phyloP scores from a whole-genome alignment of 2,797 vertebrate genomes.

The Phaenicophaeus curvirostris region DNA sequence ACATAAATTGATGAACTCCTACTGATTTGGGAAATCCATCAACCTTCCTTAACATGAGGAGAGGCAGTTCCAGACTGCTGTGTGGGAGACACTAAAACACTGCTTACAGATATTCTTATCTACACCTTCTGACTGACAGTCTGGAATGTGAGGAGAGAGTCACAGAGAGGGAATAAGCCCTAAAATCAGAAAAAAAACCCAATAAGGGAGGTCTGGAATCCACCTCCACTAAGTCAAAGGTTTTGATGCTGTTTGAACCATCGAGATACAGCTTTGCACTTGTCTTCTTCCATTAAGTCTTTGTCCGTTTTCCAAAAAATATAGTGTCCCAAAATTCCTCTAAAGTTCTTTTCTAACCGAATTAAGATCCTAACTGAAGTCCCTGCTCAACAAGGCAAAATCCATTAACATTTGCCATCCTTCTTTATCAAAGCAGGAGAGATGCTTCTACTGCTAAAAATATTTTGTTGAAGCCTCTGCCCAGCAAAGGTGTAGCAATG shows the following conservation, averaged over 20 bases:
- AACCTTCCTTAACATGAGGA: not conserved
- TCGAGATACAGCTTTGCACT: not conserved
- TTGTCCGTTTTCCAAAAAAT: not conserved
- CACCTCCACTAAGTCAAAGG: not conserved
- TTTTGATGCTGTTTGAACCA: not conserved
- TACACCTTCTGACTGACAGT: conserved; percentile 8
- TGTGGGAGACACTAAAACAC: conserved; percentile 52
- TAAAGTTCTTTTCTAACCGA: not conserved
- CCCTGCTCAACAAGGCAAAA: not conserved
- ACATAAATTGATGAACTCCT: conserved; percentile 42
- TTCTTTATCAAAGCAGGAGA: not conserved
- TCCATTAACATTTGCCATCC: not conserved
- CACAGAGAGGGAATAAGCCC: not conserved
- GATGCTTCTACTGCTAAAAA: not conserved
- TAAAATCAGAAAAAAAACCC: not conserved
- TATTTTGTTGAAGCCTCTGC: not conserved
- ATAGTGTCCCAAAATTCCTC: not conserved
- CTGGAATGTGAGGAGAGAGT: not conserved
- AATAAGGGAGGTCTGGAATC: not conserved
- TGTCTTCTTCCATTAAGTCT: not conserved
- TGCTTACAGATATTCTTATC: conserved; percentile 45
- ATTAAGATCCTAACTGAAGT: not conserved
- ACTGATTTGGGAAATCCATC: conserved; percentile 43
- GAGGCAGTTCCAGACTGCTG: conserved; percentile 48
- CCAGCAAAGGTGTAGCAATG: not conserved